phyloP scores from a whole-genome alignment of 1,140 invertebrate genomes.

The Solenopsis invicta region DNA sequence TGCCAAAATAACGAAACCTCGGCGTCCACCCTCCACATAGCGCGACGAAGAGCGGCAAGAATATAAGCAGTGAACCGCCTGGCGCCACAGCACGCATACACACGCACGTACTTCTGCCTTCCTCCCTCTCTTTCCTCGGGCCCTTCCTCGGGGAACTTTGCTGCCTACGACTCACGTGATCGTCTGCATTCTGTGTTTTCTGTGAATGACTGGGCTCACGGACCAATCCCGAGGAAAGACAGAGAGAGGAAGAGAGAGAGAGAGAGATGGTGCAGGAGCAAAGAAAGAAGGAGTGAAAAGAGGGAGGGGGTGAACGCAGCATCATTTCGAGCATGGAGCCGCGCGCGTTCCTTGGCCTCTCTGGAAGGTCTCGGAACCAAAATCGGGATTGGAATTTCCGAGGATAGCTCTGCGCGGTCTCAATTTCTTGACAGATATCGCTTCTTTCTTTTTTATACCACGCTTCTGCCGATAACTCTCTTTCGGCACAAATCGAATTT shows the following conservation, averaged over 20 bases:
- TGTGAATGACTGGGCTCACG: constrained; percentile 84
- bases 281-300: constrained; percentile 51
- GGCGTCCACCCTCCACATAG: constrained; percentile 42
- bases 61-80: constrained; percentile 67
- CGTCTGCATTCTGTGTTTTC: constrained; percentile 82
- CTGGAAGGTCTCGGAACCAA: constrained; percentile 73
- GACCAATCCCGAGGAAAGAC: constrained; percentile 75
- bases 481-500: constrained; percentile 51
- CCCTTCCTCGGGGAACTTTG: constrained; percentile 57
- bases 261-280: constrained; percentile 21
- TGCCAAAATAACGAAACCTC: constrained; percentile 37
- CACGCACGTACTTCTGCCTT: constrained; percentile 34
- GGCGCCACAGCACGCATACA: constrained; percentile 69
- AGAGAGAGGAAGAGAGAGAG: constrained; percentile 35
- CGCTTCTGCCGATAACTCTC: constrained; percentile 29
- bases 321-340: constrained; percentile 68
- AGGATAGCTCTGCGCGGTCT: constrained; percentile 75
- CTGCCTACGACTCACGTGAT: constrained; percentile 71
- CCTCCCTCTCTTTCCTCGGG: not conserved
- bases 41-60: constrained; percentile 36
- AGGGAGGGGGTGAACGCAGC: constrained; percentile 47
- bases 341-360: constrained; percentile 78
- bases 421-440: constrained; percentile 45
- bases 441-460: constrained; percentile 16
- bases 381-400: constrained; percentile 83